Conservation (phyloP, 2,113 vertebrate species). For the Malurus elegans region DNA sequence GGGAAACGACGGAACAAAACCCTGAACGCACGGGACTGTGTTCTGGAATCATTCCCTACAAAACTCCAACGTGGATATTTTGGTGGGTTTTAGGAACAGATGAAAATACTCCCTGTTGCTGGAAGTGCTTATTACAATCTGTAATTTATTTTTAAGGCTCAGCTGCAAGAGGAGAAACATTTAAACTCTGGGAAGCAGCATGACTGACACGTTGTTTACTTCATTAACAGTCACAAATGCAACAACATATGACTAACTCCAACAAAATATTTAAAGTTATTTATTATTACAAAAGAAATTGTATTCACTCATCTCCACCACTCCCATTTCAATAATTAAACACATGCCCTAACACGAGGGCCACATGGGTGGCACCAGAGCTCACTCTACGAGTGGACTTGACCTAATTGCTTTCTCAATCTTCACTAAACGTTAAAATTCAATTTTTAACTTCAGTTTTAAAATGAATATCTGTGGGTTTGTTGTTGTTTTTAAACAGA, state of each 20-base stretch:
- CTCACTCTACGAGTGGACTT: background rate
- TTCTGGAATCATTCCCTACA: background rate
- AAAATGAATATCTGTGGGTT: background rate
- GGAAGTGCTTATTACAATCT: background rate
- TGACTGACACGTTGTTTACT: background rate
- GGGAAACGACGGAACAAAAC: background rate
- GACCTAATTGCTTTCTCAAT: background rate
- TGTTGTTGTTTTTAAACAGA: background rate
- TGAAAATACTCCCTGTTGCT: background rate
- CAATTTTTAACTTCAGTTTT: background rate
- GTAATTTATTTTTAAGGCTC: background rate
- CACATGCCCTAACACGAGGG: background rate
- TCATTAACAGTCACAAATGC: background rate
- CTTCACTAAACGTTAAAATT: background rate
- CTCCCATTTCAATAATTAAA: conserved; percentile 2
- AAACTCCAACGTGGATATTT: background rate
- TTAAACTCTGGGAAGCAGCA: background rate
- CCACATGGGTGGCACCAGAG: background rate
- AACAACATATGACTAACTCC: background rate
- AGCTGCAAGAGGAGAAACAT: background rate
- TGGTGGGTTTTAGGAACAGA: background rate
- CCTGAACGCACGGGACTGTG: background rate
- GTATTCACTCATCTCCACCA: background rate
- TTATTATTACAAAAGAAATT: too few relatives aligned
- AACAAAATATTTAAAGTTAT: background rate